Base-by-base conservation (phyloP, 2,113 vertebrate species). In the Puma concolor region DNA sequence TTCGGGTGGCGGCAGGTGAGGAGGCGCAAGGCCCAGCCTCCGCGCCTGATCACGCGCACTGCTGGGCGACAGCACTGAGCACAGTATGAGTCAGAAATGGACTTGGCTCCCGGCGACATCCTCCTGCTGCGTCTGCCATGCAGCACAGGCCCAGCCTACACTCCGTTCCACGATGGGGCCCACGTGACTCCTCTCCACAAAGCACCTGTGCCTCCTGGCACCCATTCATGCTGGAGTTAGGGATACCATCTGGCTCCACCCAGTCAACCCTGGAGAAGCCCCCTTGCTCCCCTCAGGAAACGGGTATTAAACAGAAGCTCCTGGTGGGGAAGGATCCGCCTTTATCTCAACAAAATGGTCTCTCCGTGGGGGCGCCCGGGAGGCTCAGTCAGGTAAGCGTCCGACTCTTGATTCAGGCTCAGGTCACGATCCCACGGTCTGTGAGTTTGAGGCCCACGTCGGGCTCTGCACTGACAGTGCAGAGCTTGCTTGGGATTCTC, bases 91-190 rank as follows among this genome's bases (percentile, higher is more conserved):
- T 25, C 14, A 57, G 17, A 88, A 11, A 0, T 0, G 8, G 48
- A 66, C 38, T 8, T 0, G 1, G 52, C 12, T 38, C 29, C 54
- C 64, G 7, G 33, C 2, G 3, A 33, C 52, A 52, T 11, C 57
- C 19, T 83, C 27, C n/a, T 6, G n/a, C 66, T 14, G 4, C 12
- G 0, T 50, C 44, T 2, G 52, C 31, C 4, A 4, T 10, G 12
- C 23, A 27, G 88, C 74, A 31, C 38, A 10, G 63, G 57, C 54
- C 44, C 60, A 21, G 50, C 66, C 90, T 11, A 31, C 14, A 3
- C 12, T 2, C 15, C 0, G n/a, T 14, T 71, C 74, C 25, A 2
- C 1, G 5, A 54, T 0, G 0, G 83, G 29, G 11, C 29, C 72
- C 38, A 7, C 21, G 25, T 6, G 57, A 7, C 15, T 15, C 23